These are phyloP conservation scores for Lerema accius DNA, from an alignment of 1,140 invertebrate species.

Conservation along the genomic window DNA sequence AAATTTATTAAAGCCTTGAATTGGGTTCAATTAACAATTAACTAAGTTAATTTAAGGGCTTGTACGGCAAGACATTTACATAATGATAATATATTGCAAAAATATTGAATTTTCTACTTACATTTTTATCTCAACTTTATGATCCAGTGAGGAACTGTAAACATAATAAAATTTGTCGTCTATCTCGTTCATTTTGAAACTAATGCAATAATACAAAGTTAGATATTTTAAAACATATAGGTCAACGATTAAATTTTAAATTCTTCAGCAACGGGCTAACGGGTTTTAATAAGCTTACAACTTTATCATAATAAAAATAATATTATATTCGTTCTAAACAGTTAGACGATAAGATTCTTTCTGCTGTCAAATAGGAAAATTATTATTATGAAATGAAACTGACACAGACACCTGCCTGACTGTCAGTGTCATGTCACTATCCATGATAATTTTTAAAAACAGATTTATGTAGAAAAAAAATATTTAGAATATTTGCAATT, in stretches of 20 bases:
- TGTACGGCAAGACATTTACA: no score
- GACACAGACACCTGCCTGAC: no score
- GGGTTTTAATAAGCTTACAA: background rate
- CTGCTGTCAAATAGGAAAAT: no score
- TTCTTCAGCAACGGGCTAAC: background rate
- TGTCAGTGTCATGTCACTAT: no score
- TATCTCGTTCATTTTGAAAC: constrained; percentile 83
- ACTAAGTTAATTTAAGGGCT: no score
- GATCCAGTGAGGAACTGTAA: constrained; percentile 95
- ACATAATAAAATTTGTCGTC: constrained; percentile 93
- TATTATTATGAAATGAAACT: no score
- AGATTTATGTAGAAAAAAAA: no score
- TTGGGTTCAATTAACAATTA: no score
- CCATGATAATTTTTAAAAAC: no score
- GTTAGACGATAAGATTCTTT: constrained; percentile 16
- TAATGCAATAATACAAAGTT: background rate
- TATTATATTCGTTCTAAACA: no score
- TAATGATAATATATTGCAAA: background rate
- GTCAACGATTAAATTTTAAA: background rate
- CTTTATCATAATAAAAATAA: constrained; percentile 7
- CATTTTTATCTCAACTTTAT: constrained; percentile 96
- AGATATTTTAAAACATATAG: background rate
- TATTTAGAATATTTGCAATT: no score
- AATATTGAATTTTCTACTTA: constrained; percentile 81
- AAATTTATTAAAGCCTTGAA: no score